These are phyloP conservation scores for Xestia ashworthii DNA, from an alignment of 2,888 invertebrate species.

Conservation along the genomic window DNA sequence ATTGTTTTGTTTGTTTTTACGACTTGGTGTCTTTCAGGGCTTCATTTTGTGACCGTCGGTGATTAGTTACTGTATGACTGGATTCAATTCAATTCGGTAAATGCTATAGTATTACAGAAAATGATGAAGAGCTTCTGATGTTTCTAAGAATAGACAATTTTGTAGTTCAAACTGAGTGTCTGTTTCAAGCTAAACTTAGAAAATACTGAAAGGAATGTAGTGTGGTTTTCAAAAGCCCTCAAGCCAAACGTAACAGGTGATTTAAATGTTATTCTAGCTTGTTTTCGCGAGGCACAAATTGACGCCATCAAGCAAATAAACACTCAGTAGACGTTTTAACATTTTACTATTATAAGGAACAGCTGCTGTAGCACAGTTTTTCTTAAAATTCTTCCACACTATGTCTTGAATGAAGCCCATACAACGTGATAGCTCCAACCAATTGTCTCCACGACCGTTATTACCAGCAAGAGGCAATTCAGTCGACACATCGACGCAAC, in stretches of 20 bases:
- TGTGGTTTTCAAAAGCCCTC: conserved; percentile 8
- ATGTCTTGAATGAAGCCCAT: conserved; percentile 21
- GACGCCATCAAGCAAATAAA: background rate
- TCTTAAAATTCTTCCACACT: background rate
- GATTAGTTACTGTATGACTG: background rate
- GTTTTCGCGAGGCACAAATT: background rate
- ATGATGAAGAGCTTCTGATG: background rate
- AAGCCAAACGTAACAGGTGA: background rate
- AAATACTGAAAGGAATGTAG: conserved; percentile 7
- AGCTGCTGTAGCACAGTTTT: background rate
- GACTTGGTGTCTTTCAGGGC: background rate
- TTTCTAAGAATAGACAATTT: conserved; percentile 8
- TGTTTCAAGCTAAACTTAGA: conserved; percentile 32
- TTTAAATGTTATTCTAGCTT: background rate
- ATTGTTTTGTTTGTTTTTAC: conserved; percentile 36
- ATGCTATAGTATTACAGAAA: background rate
- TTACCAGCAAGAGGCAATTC: conserved; percentile 33
- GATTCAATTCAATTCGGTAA: background rate
- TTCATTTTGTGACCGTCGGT: conserved; percentile 8
- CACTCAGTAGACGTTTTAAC: background rate
- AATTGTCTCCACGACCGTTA: conserved; percentile 41
- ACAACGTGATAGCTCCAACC: conserved; percentile 15
- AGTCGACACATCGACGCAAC: conserved; percentile 16
- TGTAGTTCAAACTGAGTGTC: conserved; percentile 18
- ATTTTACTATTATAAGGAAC: conserved; percentile 1